phyloP scores from a whole-genome alignment of 2,888 invertebrate species.

The Ormia ochracea region DNA sequence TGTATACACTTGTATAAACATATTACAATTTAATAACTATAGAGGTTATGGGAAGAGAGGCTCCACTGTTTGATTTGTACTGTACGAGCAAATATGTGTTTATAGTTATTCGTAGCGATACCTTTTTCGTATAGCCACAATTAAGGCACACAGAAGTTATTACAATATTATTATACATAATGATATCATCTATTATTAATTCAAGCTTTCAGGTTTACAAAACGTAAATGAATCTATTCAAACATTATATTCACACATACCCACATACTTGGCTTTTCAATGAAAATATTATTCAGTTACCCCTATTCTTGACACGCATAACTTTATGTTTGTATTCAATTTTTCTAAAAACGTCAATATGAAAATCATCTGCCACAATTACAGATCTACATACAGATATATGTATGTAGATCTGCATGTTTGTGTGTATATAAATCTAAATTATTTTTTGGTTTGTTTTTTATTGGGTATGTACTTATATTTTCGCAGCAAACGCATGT shows the following conservation, averaged over 20 bases:
- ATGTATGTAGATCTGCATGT: slow-evolving; percentile 1
- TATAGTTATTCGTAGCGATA: neutral
- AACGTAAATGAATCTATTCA: neutral
- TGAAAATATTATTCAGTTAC: neutral
- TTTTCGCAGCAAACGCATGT: too few relatives aligned
- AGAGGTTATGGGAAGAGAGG: neutral
- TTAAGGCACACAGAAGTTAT: neutral
- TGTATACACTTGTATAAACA: neutral
- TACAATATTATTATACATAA: slow-evolving; percentile 6
- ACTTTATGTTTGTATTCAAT: slow-evolving; percentile 9
- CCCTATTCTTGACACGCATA: slow-evolving; percentile 18
- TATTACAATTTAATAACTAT: neutral
- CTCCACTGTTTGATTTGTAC: neutral
- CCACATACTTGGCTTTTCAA: slow-evolving; percentile 3
- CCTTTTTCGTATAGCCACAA: slow-evolving; percentile 3
- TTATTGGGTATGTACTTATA: too few relatives aligned
- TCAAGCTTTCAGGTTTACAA: slow-evolving; percentile 8
- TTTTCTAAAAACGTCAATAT: slow-evolving; percentile 69
- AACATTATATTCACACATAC: neutral
- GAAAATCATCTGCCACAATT: slow-evolving; percentile 51
- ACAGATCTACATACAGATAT: slow-evolving; percentile 29
- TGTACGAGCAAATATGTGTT: neutral
- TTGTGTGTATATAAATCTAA: too few relatives aligned
- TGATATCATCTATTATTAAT: slow-evolving; percentile 46
- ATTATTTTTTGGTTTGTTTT: too few relatives aligned